Percentiles rank a stretch among this genome's conserved stretches.
These are phyloP conservation scores for Huso huso DNA, from an alignment of 2,797 vertebrate genomes.

Conservation along the genomic window DNA sequence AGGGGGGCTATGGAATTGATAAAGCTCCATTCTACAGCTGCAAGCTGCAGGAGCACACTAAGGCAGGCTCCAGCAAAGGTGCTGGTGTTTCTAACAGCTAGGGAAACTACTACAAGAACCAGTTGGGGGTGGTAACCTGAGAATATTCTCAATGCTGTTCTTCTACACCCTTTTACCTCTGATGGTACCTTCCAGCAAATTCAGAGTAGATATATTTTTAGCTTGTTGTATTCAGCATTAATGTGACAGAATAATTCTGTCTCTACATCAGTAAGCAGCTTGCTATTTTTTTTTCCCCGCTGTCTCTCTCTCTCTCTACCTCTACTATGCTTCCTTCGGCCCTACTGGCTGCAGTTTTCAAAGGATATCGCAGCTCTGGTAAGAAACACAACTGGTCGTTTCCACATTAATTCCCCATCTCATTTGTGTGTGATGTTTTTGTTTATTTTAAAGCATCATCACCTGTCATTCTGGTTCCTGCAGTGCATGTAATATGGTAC, in stretches of 20 bases:
- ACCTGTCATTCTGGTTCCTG: slow-evolving; percentile 30
- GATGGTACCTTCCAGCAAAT: slow-evolving; percentile 65
- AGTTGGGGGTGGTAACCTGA: slow-evolving; percentile 52
- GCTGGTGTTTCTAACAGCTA: slow-evolving; percentile 45
- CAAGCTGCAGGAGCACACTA: slow-evolving; percentile 31
- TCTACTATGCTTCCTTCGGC: slow-evolving; percentile 75
- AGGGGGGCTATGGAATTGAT: slow-evolving; percentile 44
- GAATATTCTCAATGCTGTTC: slow-evolving; percentile 52
- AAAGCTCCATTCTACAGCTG: slow-evolving; percentile 4
- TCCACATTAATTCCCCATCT: slow-evolving; percentile 28
- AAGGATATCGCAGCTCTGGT: slow-evolving; percentile 97
- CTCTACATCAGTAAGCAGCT: slow-evolving; percentile 60
- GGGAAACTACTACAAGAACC: slow-evolving; percentile 51
- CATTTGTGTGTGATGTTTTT: not conserved
- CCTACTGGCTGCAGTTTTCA: slow-evolving; percentile 87
- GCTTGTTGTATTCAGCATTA: slow-evolving; percentile 53
- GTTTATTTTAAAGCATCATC: too few relatives aligned
- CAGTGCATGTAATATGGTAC: slow-evolving; percentile 4
- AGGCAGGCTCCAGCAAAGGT: slow-evolving; percentile 38
- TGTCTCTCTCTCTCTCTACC: slow-evolving; percentile 26
- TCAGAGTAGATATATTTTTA: slow-evolving; percentile 73
- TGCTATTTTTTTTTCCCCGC: slow-evolving; percentile 11
- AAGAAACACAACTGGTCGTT: slow-evolving; percentile 61
- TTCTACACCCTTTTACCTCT: slow-evolving; percentile 54
- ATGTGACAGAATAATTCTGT: slow-evolving; percentile 57